Evolutionary conservation across 1,140 invertebrate genomes (phyloP).

Genomic region (Glossosoma conforme): DNA sequence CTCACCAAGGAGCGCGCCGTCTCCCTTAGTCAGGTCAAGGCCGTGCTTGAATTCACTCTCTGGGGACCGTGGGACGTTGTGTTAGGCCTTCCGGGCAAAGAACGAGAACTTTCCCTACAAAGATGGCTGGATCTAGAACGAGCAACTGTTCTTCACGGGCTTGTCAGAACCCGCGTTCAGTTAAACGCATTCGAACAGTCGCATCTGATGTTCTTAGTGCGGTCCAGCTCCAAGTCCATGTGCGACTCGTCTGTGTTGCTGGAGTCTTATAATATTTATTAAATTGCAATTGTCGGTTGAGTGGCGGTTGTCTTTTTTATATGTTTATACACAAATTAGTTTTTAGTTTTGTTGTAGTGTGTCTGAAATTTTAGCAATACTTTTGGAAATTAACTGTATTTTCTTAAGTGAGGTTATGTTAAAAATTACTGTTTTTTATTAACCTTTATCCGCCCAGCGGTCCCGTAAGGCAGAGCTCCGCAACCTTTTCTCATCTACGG

Average conservation of each 20-base stretch:
- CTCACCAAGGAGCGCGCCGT: conserved; percentile 65
- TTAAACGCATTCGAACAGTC: conserved; percentile 72
- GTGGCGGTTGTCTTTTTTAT: not conserved
- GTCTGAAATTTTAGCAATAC: no score
- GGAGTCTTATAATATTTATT: conserved; percentile 46
- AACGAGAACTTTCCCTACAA: conserved; percentile 66
- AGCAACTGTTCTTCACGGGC: conserved; percentile 71
- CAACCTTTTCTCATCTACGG: no score
- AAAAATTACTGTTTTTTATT: no score
- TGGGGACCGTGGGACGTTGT: conserved; percentile 78
- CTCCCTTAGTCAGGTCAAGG: conserved; percentile 66
- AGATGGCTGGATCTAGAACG: conserved; percentile 79
- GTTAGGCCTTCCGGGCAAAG: conserved; percentile 57
- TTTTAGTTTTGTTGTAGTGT: not conserved
- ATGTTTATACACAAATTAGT: not conserved
- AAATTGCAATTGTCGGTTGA: conserved; percentile 1
- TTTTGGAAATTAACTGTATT: no score
- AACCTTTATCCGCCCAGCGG: no score
- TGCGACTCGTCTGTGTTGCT: conserved; percentile 68
- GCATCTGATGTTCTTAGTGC: conserved; percentile 74
- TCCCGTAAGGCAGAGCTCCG: no score
- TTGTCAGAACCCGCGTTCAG: conserved; percentile 68
- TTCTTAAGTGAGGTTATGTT: no score
- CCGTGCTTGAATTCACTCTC: conserved; percentile 74
- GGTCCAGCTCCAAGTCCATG: conserved; percentile 73